Conservation (phyloP, 2,888 invertebrate species). For the Drosophila differens region DNA sequence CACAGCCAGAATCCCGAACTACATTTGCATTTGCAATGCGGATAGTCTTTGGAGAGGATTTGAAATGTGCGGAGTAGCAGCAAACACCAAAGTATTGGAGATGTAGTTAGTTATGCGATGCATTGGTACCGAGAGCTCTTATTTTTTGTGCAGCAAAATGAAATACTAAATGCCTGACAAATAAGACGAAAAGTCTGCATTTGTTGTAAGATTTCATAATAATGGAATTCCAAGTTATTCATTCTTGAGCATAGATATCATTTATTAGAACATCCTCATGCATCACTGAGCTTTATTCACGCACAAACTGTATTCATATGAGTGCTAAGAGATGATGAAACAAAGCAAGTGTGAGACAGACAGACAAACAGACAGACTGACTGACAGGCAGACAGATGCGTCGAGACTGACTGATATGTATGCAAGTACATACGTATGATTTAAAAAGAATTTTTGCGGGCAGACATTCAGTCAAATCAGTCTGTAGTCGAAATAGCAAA, state of each 20-base stretch:
- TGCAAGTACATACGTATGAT: constrained; percentile 1
- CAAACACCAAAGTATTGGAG: too few species aligned
- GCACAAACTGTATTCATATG: constrained; percentile 60
- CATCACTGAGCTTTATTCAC: constrained; percentile 62
- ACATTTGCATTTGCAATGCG: too few species aligned
- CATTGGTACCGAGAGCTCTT: not conserved
- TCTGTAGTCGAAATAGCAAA: constrained; percentile 1
- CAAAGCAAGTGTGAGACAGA: constrained; percentile 54
- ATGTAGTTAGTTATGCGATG: constrained; percentile 1
- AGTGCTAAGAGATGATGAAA: constrained; percentile 61
- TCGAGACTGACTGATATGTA: constrained; percentile 19
- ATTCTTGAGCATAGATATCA: constrained; percentile 15
- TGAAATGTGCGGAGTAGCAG: too few species aligned
- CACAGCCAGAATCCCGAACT: not conserved
- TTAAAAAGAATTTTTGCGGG: constrained; percentile 25
- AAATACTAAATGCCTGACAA: not conserved
- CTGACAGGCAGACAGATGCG: constrained; percentile 4
- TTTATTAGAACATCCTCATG: constrained; percentile 40
- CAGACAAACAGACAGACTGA: constrained; percentile 11
- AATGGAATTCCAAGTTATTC: constrained; percentile 5
- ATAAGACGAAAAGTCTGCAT: not conserved
- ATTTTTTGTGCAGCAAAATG: not conserved
- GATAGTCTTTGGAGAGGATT: too few species aligned
- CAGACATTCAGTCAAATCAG: constrained; percentile 35
- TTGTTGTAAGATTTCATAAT: not conserved